Conservation (phyloP, 2,797 vertebrate genomes). For the Rousettus madagascariensis region DNA sequence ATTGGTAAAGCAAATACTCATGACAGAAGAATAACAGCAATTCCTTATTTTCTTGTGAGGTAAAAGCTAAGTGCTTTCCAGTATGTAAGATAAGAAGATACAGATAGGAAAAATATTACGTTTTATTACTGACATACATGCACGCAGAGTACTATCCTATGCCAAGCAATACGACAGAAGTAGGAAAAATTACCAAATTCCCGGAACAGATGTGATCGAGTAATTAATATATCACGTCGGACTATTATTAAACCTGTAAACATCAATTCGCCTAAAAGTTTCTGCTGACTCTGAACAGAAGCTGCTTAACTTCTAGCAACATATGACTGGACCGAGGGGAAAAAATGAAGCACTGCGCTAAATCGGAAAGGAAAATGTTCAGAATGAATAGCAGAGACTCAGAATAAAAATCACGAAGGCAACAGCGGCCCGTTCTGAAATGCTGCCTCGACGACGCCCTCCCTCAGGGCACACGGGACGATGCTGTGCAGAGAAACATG, state of each 20-base stretch:
- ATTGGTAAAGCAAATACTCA: not conserved
- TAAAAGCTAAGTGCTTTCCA: not conserved
- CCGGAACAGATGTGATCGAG: not conserved
- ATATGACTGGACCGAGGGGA: not conserved
- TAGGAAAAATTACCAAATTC: not conserved
- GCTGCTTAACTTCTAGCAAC: not conserved
- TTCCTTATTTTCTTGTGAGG: not conserved
- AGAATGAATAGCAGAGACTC: not conserved
- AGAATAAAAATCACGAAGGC: not conserved
- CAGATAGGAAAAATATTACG: not conserved
- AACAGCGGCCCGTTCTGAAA: not conserved
- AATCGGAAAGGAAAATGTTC: not conserved
- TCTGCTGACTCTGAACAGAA: not conserved
- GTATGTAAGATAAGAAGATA: not conserved
- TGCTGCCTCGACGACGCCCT: not conserved
- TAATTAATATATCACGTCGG: not conserved
- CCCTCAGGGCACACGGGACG: not conserved
- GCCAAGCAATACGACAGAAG: not conserved
- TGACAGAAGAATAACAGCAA: not conserved
- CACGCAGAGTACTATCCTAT: not conserved
- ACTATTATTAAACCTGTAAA: not conserved
- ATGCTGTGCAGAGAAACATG: not conserved
- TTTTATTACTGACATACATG: not conserved
- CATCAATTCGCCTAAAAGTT: constrained; percentile 10
- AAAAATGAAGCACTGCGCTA: not conserved